Evolutionary conservation across 2,888 invertebrate species (phyloP).

Genomic region (Brenthis daphne): DNA sequence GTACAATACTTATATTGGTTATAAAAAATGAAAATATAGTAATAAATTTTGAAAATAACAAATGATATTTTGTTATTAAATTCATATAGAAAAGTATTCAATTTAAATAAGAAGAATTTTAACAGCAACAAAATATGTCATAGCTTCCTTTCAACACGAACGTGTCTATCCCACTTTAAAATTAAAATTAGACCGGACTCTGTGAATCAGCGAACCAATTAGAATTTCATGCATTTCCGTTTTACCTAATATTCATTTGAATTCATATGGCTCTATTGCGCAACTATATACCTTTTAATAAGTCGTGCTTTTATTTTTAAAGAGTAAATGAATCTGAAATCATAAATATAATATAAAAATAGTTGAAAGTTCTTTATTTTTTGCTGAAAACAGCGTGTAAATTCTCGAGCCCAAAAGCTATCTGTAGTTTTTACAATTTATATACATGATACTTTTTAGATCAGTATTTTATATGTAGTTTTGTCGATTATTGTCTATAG

Average conservation of each 20-base stretch:
- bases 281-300: conserved; percentile 15
- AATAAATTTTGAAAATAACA: not conserved
- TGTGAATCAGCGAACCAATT: conserved; percentile 56
- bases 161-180: conserved; percentile 52
- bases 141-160: conserved; percentile 31
- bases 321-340: not conserved
- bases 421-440: too few relatives aligned
- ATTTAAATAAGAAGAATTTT: not conserved
- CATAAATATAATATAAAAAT: too few relatives aligned
- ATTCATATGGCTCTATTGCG: conserved; percentile 13
- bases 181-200: conserved; percentile 56
- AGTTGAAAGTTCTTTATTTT: too few relatives aligned
- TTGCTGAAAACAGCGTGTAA: too few relatives aligned
- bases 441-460: too few relatives aligned
- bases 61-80: not conserved
- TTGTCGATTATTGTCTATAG: too few relatives aligned
- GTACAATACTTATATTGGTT: too few relatives aligned
- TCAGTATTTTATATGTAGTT: too few relatives aligned
- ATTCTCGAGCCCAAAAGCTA: too few relatives aligned
- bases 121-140: conserved; percentile 18
- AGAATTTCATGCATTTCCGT: conserved; percentile 58
- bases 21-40: too few relatives aligned
- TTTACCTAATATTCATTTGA: conserved; percentile 36
- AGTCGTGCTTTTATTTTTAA: not conserved
- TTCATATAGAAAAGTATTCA: not conserved